Evolutionary conservation across 2,888 invertebrate species (phyloP).

Genomic region (Cataglyphis cursor): DNA sequence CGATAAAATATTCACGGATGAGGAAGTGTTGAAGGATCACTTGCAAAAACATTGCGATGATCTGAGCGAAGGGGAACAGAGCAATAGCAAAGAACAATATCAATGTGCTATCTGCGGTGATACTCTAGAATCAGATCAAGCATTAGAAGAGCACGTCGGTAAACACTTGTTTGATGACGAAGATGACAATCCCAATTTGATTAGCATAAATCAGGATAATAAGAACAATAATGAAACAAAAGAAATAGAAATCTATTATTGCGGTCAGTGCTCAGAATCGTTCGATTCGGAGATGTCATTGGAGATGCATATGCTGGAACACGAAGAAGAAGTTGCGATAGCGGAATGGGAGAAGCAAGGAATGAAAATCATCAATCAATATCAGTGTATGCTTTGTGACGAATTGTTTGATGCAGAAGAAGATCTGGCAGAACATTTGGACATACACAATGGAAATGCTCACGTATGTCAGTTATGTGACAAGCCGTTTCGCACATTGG

Average conservation of each 20-base stretch:
- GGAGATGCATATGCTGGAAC: slow-evolving; percentile 83
- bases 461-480: slow-evolving; percentile 84
- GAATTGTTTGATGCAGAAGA: slow-evolving; percentile 79
- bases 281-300: slow-evolving; percentile 81
- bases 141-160: slow-evolving; percentile 81
- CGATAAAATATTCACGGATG: slow-evolving; percentile 83
- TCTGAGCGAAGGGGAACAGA: slow-evolving; percentile 79
- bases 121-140: slow-evolving; percentile 80
- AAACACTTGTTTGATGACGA: slow-evolving; percentile 84
- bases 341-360: slow-evolving; percentile 82
- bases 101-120: slow-evolving; percentile 84
- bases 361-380: slow-evolving; percentile 70
- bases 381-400: slow-evolving; percentile 82
- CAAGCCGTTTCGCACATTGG: slow-evolving; percentile 80
- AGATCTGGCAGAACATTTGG: slow-evolving; percentile 81
- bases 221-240: slow-evolving; percentile 56
- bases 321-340: slow-evolving; percentile 83
- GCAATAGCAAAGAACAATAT: slow-evolving; percentile 77
- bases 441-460: slow-evolving; percentile 80
- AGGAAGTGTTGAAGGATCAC: slow-evolving; percentile 84
- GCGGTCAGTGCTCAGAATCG: slow-evolving; percentile 78
- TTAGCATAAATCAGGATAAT: slow-evolving; percentile 74
- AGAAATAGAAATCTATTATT: slow-evolving; percentile 70
- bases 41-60: slow-evolving; percentile 85
- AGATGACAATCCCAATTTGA: slow-evolving; percentile 83